Evolutionary conservation across 2,888 invertebrate species (phyloP).

Genomic region (Nemurella pictetii): DNA sequence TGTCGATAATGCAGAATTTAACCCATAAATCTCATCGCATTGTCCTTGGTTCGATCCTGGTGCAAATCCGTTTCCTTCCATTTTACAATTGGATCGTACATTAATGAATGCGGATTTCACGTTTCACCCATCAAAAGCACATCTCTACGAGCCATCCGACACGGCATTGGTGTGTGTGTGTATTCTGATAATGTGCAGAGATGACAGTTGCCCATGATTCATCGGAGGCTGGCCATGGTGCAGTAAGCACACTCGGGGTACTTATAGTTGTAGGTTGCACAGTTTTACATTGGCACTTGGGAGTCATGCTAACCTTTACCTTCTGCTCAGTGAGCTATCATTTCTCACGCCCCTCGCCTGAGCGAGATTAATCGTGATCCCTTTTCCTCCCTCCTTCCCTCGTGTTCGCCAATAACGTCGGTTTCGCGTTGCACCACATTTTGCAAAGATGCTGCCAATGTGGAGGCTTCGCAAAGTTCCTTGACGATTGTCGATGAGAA

Average conservation of each 20-base stretch:
- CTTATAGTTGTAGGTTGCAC: not conserved
- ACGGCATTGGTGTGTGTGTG: not conserved
- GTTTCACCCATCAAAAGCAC: not conserved
- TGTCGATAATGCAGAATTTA: not conserved
- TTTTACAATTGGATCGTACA: not conserved
- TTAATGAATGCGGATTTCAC: not conserved
- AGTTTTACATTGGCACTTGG: not conserved
- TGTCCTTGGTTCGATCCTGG: not conserved
- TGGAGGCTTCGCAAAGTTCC: not conserved
- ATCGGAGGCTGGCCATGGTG: not conserved
- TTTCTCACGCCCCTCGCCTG: not conserved
- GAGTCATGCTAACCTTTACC: slow-evolving; percentile 21
- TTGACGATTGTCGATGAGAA: not conserved
- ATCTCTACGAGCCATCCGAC: not conserved
- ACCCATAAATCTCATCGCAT: not conserved
- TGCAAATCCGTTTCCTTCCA: not conserved
- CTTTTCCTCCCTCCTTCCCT: not conserved
- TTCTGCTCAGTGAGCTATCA: slow-evolving; percentile 5
- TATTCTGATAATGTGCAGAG: not conserved
- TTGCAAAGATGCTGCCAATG: not conserved
- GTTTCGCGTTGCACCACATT: slow-evolving; percentile 9
- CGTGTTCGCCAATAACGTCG: not conserved
- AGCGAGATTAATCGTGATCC: not conserved
- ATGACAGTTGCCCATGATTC: slow-evolving; percentile 16
- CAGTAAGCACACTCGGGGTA: not conserved